Conservation (phyloP, 2,888 invertebrate genomes). For the Ethmia dodecea region DNA sequence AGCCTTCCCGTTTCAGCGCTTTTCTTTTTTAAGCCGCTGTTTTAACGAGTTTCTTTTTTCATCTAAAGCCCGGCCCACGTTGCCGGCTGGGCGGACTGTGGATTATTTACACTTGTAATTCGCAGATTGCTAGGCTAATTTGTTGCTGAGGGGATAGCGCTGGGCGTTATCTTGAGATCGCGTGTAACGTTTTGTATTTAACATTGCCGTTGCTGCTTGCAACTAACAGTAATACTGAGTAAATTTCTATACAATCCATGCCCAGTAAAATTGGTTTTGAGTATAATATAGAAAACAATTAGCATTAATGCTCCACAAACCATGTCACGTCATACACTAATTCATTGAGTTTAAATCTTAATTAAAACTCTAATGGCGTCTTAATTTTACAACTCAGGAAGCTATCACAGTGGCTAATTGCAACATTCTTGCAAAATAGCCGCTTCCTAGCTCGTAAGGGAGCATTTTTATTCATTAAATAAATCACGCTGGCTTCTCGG, state of each 20-base stretch:
- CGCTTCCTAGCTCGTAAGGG: slow-evolving; percentile 23
- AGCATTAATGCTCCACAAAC: too few species aligned
- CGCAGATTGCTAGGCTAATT: slow-evolving; percentile 63
- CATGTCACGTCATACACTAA: too few species aligned
- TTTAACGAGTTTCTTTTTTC: slow-evolving; percentile 73
- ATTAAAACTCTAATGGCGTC: slow-evolving; percentile 4
- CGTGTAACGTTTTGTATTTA: too few species aligned
- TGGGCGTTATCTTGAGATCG: slow-evolving; percentile 42
- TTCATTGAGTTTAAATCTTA: slow-evolving; percentile 8
- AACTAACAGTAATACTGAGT: too few species aligned
- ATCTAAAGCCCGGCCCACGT: slow-evolving; percentile 69
- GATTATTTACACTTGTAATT: slow-evolving; percentile 78
- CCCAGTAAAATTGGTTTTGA: too few species aligned
- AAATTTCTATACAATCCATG: too few species aligned
- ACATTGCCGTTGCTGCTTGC: too few species aligned
- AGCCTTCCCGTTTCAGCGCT: slow-evolving; percentile 76
- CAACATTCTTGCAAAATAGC: slow-evolving; percentile 56
- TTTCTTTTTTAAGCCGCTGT: slow-evolving; percentile 77
- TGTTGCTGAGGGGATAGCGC: slow-evolving; percentile 45
- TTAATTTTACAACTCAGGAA: slow-evolving; percentile 41
- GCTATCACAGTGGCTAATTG: slow-evolving; percentile 63
- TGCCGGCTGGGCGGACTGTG: slow-evolving; percentile 69
- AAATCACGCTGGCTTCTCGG: slow-evolving; percentile 61
- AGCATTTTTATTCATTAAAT: slow-evolving; percentile 77
- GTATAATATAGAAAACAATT: too few species aligned